Percentiles rank a stretch among this genome's conserved stretches.
phyloP scores from a whole-genome alignment of 2,888 invertebrate genomes.

The Sarcophaga variegata region DNA sequence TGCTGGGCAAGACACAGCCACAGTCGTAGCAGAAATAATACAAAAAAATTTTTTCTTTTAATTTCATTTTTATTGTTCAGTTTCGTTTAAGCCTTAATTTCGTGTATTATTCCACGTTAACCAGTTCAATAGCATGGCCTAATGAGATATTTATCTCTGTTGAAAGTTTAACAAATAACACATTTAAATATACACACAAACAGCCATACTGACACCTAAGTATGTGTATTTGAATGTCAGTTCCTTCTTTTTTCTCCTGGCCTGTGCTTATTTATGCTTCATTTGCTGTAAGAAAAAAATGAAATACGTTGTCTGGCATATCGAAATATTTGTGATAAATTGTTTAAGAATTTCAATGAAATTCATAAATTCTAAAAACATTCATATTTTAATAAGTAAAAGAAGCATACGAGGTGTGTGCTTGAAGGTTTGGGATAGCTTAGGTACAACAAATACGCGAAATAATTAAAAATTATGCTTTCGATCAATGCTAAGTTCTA shows the following conservation, averaged over 20 bases:
- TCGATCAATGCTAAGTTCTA: too few relatives aligned
- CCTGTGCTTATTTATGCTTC: too few relatives aligned
- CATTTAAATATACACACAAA: slow-evolving; percentile 7
- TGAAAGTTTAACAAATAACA: slow-evolving; percentile 41
- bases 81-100: slow-evolving; percentile 4
- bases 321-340: slow-evolving; percentile 54
- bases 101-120: slow-evolving; percentile 20
- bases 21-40: too few relatives aligned
- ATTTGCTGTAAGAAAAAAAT: slow-evolving; percentile 4
- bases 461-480: too few relatives aligned
- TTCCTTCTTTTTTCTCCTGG: too few relatives aligned
- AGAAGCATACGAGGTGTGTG: too few relatives aligned
- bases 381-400: too few relatives aligned
- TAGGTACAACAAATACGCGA: too few relatives aligned
- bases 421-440: too few relatives aligned
- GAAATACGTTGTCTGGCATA: slow-evolving; percentile 11
- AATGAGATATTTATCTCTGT: slow-evolving; percentile 65
- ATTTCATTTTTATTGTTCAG: slow-evolving; percentile 32
- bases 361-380: background rate
- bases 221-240: too few relatives aligned
- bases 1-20: slow-evolving; percentile 45
- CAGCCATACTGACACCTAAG: background rate
- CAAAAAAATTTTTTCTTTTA: slow-evolving; percentile 3
- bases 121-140: slow-evolving; percentile 53
- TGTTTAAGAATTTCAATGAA: slow-evolving; percentile 40